phyloP scores from a whole-genome alignment of 2,888 invertebrate species.

The Myopa tessellatipennis region DNA sequence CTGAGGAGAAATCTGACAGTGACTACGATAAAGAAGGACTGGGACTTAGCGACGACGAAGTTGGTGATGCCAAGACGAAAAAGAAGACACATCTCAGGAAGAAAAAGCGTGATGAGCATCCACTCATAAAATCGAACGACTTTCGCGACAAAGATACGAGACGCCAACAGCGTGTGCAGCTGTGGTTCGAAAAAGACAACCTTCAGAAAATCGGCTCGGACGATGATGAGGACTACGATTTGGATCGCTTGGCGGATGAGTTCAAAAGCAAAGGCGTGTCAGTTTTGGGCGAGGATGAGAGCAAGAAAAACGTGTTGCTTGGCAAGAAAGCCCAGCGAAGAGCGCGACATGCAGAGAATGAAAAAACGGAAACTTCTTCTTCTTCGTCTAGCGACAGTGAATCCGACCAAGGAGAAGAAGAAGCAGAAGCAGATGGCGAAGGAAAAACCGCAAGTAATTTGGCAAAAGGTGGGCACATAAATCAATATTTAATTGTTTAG shows the following conservation, averaged over 20 bases:
- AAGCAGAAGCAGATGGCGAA: conserved; percentile 47
- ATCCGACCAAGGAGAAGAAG: conserved; percentile 57
- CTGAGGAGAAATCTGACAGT: conserved; percentile 57
- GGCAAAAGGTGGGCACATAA: conserved; percentile 51
- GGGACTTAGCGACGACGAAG: conserved; percentile 78
- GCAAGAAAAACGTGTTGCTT: conserved; percentile 44
- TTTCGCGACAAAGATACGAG: conserved; percentile 79
- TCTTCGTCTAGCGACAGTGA: conserved; percentile 55
- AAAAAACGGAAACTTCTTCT: conserved; percentile 49
- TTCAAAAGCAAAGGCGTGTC: conserved; percentile 78
- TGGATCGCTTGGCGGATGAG: conserved; percentile 81
- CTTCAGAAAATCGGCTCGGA: conserved; percentile 85
- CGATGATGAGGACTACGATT: conserved; percentile 87
- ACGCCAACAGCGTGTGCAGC: conserved; percentile 80
- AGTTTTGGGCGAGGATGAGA: conserved; percentile 61
- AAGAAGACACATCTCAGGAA: conserved; percentile 57
- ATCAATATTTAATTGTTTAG: conserved; percentile 16
- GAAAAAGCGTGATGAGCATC: conserved; percentile 70
- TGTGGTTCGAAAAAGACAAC: conserved; percentile 89
- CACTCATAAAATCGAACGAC: conserved; percentile 84
- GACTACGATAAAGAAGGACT: conserved; percentile 62
- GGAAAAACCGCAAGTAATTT: conserved; percentile 50
- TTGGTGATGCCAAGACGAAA: conserved; percentile 63
- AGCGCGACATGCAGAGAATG: conserved; percentile 55
- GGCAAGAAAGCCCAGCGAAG: conserved; percentile 66